A percentile compares a stretch with the other conserved stretches of the same genome.
phyloP scores from a whole-genome alignment of 2,797 vertebrate genomes.

The Trachurus trachurus region DNA sequence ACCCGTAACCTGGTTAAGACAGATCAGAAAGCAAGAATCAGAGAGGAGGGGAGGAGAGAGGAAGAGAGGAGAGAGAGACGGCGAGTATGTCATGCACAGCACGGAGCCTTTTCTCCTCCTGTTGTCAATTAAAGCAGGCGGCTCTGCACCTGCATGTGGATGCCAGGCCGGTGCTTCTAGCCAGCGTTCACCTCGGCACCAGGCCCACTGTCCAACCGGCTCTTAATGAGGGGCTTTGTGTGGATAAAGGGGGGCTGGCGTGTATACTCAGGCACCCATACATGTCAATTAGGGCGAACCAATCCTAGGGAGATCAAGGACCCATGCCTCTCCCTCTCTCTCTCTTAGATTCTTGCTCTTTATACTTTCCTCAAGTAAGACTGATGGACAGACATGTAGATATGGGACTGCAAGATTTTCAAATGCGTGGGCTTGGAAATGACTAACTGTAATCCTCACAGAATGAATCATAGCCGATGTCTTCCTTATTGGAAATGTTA shows the following conservation, averaged over 20 bases:
- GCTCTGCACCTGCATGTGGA: constrained; percentile 77
- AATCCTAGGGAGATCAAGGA: constrained; percentile 64
- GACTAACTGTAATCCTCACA: constrained; percentile 55
- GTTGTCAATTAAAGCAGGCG: constrained; percentile 80
- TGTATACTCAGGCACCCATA: constrained; percentile 59
- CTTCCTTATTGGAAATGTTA: constrained; percentile 27
- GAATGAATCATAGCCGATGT: constrained; percentile 50
- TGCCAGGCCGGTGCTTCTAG: constrained; percentile 57
- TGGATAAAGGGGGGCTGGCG: constrained; percentile 70
- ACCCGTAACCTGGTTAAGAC: constrained; percentile 65
- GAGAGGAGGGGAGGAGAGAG: constrained; percentile 16
- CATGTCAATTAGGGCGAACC: constrained; percentile 77
- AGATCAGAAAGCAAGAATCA: constrained; percentile 56
- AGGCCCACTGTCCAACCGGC: constrained; percentile 66
- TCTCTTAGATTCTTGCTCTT: constrained; percentile 22
- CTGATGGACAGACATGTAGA: constrained; percentile 52
- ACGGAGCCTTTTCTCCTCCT: constrained; percentile 68
- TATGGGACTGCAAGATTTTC: constrained; percentile 40
- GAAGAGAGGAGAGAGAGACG: constrained; percentile 12
- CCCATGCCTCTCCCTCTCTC: constrained; percentile 16
- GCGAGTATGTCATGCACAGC: constrained; percentile 67
- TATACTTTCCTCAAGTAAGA: constrained; percentile 49
- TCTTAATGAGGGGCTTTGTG: constrained; percentile 83
- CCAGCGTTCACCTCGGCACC: constrained; percentile 73
- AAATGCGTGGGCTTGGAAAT: constrained; percentile 44